Conservation (phyloP, 2,113 vertebrate species). For the Loxodonta africana region DNA sequence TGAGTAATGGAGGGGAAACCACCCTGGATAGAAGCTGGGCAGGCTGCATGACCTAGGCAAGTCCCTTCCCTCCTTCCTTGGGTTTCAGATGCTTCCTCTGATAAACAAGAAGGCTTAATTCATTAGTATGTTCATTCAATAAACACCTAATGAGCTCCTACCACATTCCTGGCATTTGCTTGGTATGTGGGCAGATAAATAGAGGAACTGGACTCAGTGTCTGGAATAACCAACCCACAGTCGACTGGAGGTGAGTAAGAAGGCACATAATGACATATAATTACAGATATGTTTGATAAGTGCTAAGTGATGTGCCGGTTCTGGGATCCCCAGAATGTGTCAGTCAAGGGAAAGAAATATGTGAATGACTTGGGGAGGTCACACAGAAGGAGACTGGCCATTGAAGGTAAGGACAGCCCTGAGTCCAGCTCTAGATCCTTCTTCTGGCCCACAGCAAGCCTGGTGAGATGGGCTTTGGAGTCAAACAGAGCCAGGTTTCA, state of each 20-base stretch:
- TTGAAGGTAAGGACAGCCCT: neutral
- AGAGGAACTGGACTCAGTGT: neutral
- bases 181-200: conserved; percentile 29
- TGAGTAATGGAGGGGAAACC: conserved; percentile 18
- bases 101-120: conserved; percentile 27
- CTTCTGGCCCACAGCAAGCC: neutral
- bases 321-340: neutral
- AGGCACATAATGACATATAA: neutral
- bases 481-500: neutral
- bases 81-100: conserved; percentile 56
- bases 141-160: neutral
- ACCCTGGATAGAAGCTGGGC: neutral
- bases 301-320: neutral
- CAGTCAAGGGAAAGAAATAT: neutral
- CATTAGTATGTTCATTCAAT: neutral
- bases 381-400: neutral
- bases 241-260: neutral
- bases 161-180: conserved; percentile 20
- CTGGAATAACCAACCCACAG: neutral
- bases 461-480: neutral
- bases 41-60: conserved; percentile 6
- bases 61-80: conserved; percentile 4
- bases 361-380: neutral
- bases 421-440: neutral
- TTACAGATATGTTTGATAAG: neutral